These are phyloP conservation scores for Morpho deidamia DNA, from an alignment of 2,888 invertebrate species.

Conservation along the genomic window DNA sequence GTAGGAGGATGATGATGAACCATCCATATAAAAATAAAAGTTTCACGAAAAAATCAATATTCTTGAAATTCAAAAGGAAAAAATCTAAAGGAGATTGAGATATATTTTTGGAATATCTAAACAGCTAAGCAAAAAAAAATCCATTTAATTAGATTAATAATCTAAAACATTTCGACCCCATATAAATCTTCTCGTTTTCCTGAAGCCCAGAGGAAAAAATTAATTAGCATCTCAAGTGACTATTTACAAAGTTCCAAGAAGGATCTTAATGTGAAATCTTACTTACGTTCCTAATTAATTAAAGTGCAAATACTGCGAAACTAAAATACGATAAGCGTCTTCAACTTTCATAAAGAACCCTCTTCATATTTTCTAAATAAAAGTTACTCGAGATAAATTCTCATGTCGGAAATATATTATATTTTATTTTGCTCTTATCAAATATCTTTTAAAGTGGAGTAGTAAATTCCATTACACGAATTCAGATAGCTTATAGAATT, in stretches of 20 bases:
- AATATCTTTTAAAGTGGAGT: not conserved
- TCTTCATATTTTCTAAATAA: slow-evolving; percentile 3
- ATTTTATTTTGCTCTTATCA: not conserved
- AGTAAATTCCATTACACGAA: not conserved
- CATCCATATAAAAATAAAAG: too few relatives aligned
- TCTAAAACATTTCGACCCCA: not conserved
- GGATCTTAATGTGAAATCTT: slow-evolving; percentile 1
- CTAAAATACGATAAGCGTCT: slow-evolving; percentile 2
- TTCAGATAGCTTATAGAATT: not conserved
- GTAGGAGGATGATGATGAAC: too few relatives aligned
- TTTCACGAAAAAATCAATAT: too few relatives aligned
- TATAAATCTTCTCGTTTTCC: not conserved
- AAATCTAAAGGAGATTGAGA: not conserved
- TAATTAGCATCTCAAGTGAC: not conserved
- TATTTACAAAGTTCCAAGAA: not conserved
- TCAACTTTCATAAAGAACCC: slow-evolving; percentile 6
- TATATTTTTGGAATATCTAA: not conserved
- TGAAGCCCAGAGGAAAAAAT: not conserved
- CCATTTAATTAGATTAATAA: not conserved
- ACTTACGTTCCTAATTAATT: slow-evolving; percentile 3
- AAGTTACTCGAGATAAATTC: slow-evolving; percentile 4
- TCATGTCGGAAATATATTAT: not conserved
- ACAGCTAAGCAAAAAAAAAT: not conserved
- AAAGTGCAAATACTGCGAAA: not conserved
- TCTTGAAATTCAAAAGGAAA: too few relatives aligned